phyloP scores from a whole-genome alignment of 2,797 vertebrate genomes.

The Tarsius wallacei region DNA sequence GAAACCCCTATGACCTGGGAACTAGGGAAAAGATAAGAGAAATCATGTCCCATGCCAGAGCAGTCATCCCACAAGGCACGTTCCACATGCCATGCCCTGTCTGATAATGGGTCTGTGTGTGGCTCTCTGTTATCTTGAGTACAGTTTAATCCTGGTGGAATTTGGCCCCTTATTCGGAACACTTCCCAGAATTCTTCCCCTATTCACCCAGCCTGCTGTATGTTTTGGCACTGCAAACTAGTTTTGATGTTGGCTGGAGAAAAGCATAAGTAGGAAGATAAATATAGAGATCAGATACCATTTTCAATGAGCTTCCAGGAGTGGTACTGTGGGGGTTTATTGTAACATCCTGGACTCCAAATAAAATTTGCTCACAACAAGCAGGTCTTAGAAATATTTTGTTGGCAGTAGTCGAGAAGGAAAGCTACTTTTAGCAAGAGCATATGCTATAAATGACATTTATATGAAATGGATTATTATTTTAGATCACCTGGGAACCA shows the following conservation, averaged over 20 bases:
- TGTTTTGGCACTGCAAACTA: constrained; percentile 68
- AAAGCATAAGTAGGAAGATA: constrained; percentile 77
- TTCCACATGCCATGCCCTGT: background rate
- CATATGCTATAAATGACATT: background rate
- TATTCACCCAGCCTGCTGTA: constrained; percentile 13
- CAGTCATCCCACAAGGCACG: background rate
- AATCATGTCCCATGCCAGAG: constrained; percentile 49
- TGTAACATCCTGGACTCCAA: background rate
- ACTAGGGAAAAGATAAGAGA: constrained; percentile 70
- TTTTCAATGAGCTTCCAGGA: constrained; percentile 18
- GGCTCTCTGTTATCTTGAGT: constrained; percentile 48
- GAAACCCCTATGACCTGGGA: constrained; percentile 69
- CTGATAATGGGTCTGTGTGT: background rate
- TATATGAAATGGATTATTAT: background rate
- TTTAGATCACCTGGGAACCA: background rate
- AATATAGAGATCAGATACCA: constrained; percentile 51
- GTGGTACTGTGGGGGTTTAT: background rate
- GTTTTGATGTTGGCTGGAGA: constrained; percentile 63
- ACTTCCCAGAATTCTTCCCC: constrained; percentile 57
- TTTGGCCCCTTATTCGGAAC: background rate
- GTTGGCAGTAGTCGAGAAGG: constrained; percentile 18
- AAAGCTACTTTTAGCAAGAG: constrained; percentile 14
- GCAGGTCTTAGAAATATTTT: constrained; percentile 26
- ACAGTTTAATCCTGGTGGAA: constrained; percentile 35
- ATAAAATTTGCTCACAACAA: constrained; percentile 37